Evolutionary conservation across 2,113 vertebrate species (phyloP), one percentile per base, ranked within the genome.

Genomic region (Chinchilla lanigera): DNA sequence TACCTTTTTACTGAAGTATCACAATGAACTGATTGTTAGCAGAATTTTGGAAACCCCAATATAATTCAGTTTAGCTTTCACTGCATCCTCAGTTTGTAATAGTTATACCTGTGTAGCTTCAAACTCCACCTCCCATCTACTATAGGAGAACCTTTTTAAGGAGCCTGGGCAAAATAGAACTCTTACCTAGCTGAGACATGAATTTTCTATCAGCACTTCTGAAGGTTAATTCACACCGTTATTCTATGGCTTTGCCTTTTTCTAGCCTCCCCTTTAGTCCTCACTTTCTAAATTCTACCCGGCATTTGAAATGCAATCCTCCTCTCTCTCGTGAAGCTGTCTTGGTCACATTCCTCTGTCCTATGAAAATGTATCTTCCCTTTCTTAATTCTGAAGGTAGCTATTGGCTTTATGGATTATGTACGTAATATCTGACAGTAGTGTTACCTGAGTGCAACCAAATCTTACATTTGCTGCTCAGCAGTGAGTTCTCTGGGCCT

Each of bases 1-100:
- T 52, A 8, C 22, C 16, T 86, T 50, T 73, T 88, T 24, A 35
- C 38, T 67, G 14, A 65, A 61, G n/a, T 58, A 75, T 87, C 24
- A 20, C 33, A 28, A 1, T 89, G 52, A 93, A 87, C 82, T 58
- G 2, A 75, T 44, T 69, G 26, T n/a, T 33, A 33, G 65, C 28
- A 92, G 90, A 87, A 93, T 89, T 92, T 65, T 81, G 84, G 61
- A 89, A 90, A 95, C 67, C 24, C 86, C 30, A 28, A 35, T 65
- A 28, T 47, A n/a, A 54, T 54, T 83, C 26, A 30, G 38, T 61
- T 22, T 84, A 56, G 52, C 22, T 93, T 69, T 44, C 19, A 10
- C 22, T 4, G 17, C 7, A 28, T 89, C 82, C n/a, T 58, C n/a
- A 41, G 0, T 44, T 30, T 30, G 58, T 16, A 5, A 0, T 38